These are phyloP conservation scores for Nomada ferruginata DNA, from an alignment of 2,888 invertebrate genomes.

Conservation along the genomic window DNA sequence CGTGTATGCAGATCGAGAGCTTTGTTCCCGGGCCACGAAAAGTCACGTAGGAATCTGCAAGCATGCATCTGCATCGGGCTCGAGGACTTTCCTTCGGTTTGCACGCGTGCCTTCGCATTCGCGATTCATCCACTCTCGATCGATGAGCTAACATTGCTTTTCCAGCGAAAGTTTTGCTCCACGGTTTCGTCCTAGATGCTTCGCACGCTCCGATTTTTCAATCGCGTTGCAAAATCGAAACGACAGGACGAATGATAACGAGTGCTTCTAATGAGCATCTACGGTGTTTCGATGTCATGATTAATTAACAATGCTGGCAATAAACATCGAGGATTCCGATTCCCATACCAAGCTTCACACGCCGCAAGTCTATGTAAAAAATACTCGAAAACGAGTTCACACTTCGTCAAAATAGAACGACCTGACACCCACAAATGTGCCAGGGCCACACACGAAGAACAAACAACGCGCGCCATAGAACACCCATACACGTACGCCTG, in stretches of 20 bases:
- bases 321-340: too few relatives aligned
- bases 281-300: too few relatives aligned
- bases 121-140: slow-evolving; percentile 31
- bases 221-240: background rate
- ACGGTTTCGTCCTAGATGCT: slow-evolving; percentile 5
- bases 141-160: slow-evolving; percentile 17
- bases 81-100: slow-evolving; percentile 47
- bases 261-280: background rate
- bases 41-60: slow-evolving; percentile 59
- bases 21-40: slow-evolving; percentile 60
- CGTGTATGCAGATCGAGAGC: slow-evolving; percentile 51
- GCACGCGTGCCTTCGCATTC: slow-evolving; percentile 43
- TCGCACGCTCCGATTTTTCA: slow-evolving; percentile 19
- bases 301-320: too few relatives aligned
- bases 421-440: slow-evolving; percentile 35
- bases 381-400: background rate
- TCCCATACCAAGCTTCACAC: too few relatives aligned
- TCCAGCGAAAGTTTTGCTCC: slow-evolving; percentile 56
- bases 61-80: slow-evolving; percentile 47
- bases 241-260: background rate
- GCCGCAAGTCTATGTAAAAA: background rate
- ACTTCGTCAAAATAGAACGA: slow-evolving; percentile 52
- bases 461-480: slow-evolving; percentile 49
- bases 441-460: slow-evolving; percentile 36
- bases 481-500: slow-evolving; percentile 4